Evolutionary conservation across 2,888 invertebrate species (phyloP).

Genomic region (Scaptomyza cyrtandrae): DNA sequence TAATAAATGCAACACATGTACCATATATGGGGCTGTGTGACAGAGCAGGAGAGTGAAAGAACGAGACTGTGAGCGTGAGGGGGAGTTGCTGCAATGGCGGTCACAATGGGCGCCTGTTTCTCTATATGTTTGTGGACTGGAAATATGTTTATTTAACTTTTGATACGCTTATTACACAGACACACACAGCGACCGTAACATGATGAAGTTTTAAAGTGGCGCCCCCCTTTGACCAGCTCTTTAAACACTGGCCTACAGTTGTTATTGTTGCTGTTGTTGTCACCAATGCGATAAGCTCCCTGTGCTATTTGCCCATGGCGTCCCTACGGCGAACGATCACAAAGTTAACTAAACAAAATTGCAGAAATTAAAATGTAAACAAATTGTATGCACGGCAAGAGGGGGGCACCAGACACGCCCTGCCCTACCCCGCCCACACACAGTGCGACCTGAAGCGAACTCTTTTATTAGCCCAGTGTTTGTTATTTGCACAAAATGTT

Average conservation of each 20-base stretch:
- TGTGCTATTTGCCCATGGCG: conserved; percentile 52
- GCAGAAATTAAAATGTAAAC: conserved; percentile 82
- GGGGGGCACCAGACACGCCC: conserved; percentile 40
- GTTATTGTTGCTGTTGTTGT: conserved; percentile 37
- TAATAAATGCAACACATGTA: conserved; percentile 41
- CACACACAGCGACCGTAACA: conserved; percentile 32
- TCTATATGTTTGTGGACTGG: conserved; percentile 14
- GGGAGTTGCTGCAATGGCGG: conserved; percentile 60
- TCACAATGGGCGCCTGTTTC: conserved; percentile 51
- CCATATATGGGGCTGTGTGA: background rate
- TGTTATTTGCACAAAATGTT: conserved; percentile 62
- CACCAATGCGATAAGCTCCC: conserved; percentile 68
- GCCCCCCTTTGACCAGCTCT: conserved; percentile 26
- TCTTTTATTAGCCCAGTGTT: conserved; percentile 59
- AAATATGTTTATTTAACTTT: conserved; percentile 62
- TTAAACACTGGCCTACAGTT: conserved; percentile 41
- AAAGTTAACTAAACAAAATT: conserved; percentile 77
- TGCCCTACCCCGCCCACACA: conserved; percentile 10
- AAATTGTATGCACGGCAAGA: conserved; percentile 66
- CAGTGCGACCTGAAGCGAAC: conserved; percentile 33
- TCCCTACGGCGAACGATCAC: conserved; percentile 52
- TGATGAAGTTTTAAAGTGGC: conserved; percentile 71
- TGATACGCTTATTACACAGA: conserved; percentile 68
- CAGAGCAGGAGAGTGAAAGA: conserved; percentile 2
- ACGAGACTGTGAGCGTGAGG: conserved; percentile 26